Percentiles rank a stretch among this genome's conserved stretches.
These are phyloP conservation scores for Dicrurus megarhynchus DNA, from an alignment of 2,113 vertebrate genomes.

Conservation along the genomic window DNA sequence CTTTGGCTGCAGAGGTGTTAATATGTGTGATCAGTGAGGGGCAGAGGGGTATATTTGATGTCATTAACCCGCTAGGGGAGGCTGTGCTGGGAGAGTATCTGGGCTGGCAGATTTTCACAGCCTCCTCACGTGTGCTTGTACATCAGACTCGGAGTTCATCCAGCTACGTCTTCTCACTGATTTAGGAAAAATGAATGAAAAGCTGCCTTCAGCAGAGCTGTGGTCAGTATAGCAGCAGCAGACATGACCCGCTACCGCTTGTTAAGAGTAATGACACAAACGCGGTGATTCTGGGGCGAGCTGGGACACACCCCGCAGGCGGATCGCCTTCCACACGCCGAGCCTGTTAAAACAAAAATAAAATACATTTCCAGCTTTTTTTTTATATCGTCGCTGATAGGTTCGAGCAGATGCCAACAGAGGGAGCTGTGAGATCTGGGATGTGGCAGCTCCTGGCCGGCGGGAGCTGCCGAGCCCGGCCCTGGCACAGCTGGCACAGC, in stretches of 20 bases:
- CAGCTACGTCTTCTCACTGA: neutral
- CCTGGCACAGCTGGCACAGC: neutral
- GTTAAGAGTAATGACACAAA: neutral
- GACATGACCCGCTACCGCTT: rapidly evolving
- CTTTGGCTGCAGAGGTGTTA: neutral
- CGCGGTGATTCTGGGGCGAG: rapidly evolving
- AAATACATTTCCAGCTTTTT: rapidly evolving
- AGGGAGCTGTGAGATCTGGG: constrained; percentile 66
- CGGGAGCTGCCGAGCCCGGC: neutral
- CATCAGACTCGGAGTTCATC: rapidly evolving
- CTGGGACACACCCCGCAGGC: rapidly evolving
- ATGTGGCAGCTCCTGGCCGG: neutral
- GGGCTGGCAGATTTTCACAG: neutral
- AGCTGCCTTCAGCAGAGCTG: neutral
- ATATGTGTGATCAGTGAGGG: neutral
- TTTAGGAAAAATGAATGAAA: neutral
- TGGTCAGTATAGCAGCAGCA: neutral
- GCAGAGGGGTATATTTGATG: neutral
- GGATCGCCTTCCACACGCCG: rapidly evolving
- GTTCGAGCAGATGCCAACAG: constrained; percentile 53
- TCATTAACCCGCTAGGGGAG: neutral
- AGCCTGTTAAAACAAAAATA: no score
- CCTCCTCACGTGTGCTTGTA: rapidly evolving
- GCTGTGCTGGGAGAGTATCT: neutral
- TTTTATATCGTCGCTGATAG: neutral